Percentiles rank a stretch among this genome's conserved stretches.
Evolutionary conservation across 2,113 vertebrate species (phyloP).

Genomic region (Antigone vipio): DNA sequence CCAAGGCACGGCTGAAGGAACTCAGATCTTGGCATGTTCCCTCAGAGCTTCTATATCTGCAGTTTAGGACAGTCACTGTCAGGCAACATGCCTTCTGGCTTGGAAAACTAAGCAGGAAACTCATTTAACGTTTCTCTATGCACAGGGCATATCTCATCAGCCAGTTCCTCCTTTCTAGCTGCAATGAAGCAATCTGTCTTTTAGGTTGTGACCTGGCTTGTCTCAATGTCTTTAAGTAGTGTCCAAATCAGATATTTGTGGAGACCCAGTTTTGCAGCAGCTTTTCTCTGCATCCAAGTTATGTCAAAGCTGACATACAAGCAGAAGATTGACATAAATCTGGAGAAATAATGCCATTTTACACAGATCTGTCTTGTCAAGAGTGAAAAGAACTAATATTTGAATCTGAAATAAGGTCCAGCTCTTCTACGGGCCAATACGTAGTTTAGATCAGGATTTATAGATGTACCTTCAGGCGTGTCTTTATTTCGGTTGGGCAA

Average conservation of each 20-base stretch:
- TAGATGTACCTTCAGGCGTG: not conserved
- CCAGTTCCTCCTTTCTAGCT: not conserved
- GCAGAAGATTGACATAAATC: not conserved
- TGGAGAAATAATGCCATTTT: not conserved
- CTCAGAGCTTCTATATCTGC: not conserved
- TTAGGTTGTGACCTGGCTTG: not conserved
- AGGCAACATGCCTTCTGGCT: not conserved
- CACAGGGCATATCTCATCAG: not conserved
- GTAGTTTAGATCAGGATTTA: not conserved
- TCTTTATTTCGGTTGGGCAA: not conserved
- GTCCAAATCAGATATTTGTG: not conserved
- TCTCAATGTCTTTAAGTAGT: not conserved
- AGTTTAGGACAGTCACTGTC: not conserved
- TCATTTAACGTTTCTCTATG: not conserved
- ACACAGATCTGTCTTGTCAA: not conserved
- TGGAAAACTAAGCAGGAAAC: not conserved
- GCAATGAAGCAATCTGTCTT: not conserved
- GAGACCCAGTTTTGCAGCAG: not conserved
- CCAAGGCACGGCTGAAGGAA: not conserved
- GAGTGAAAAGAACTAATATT: not conserved
- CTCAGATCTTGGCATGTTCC: not conserved
- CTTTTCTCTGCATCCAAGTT: not conserved
- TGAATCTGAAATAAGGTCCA: not conserved
- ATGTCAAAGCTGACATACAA: not conserved
- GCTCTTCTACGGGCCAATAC: not conserved